phyloP scores from a whole-genome alignment of 2,113 vertebrate species.

The Tursiops truncatus region DNA sequence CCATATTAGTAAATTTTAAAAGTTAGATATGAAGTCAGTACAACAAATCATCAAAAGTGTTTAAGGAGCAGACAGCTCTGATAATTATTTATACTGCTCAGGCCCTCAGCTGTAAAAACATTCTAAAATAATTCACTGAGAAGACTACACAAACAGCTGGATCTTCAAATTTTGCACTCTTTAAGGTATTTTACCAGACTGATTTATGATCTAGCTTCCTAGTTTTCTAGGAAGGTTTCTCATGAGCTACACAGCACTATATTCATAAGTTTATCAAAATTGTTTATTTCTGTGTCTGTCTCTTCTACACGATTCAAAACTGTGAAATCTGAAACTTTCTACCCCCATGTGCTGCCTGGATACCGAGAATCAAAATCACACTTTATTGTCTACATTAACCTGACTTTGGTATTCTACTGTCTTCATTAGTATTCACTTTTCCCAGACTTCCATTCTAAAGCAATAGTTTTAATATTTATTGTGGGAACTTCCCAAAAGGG shows the following conservation, averaged over 20 bases:
- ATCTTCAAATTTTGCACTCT: not conserved
- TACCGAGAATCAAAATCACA: not conserved
- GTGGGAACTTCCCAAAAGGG: not conserved
- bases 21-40: not conserved
- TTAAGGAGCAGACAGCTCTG: not conserved
- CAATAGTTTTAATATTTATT: not conserved
- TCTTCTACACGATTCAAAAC: not conserved
- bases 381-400: not conserved
- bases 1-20: not conserved
- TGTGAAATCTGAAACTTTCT: not conserved
- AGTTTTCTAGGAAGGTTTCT: not conserved
- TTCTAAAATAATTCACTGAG: not conserved
- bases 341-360: not conserved
- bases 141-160: not conserved
- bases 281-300: not conserved
- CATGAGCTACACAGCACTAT: not conserved
- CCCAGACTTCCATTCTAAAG: not conserved
- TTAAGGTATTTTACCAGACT: not conserved
- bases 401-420: not conserved
- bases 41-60: not conserved
- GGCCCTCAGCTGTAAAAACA: not conserved
- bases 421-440: not conserved
- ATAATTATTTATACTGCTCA: not conserved
- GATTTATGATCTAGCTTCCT: not conserved
- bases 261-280: not conserved